These are phyloP conservation scores for Campopleginae sp. DNA, from an alignment of 2,888 invertebrate genomes.

Conservation along the genomic window DNA sequence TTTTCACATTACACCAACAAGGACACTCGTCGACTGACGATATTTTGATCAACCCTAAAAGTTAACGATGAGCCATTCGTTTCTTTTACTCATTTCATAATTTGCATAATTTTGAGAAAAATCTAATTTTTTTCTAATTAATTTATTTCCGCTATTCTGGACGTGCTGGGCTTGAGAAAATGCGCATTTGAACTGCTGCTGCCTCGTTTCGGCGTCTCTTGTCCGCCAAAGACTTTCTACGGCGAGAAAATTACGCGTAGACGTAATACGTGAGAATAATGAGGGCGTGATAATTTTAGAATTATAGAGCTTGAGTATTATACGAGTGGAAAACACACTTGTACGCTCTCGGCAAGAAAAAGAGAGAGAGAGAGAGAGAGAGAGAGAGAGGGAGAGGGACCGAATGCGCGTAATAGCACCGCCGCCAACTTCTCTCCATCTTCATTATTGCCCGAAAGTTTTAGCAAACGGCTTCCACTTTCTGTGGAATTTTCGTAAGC, in stretches of 20 bases:
- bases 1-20: too few species aligned
- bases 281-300: conserved; percentile 71
- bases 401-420: conserved; percentile 62
- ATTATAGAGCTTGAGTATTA: conserved; percentile 63
- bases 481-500: background rate
- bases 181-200: conserved; percentile 23
- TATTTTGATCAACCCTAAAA: too few species aligned
- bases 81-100: too few species aligned
- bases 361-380: too few species aligned
- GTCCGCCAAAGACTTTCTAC: background rate
- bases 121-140: conserved; percentile 21
- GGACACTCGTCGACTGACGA: too few species aligned
- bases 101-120: too few species aligned
- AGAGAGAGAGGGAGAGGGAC: too few species aligned
- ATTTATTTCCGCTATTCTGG: conserved; percentile 34
- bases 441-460: conserved; percentile 67
- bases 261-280: conserved; percentile 62
- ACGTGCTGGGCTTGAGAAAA: conserved; percentile 6
- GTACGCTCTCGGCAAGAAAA: conserved; percentile 18
- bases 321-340: background rate
- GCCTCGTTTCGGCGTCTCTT: conserved; percentile 33
- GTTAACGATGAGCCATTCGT: too few species aligned
- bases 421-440: conserved; percentile 62
- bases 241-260: conserved; percentile 48
- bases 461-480: conserved; percentile 43